A percentile compares a stretch with the other conserved stretches of the same genome.
phyloP scores from a whole-genome alignment of 2,113 vertebrate species.

The Lonchura striata region DNA sequence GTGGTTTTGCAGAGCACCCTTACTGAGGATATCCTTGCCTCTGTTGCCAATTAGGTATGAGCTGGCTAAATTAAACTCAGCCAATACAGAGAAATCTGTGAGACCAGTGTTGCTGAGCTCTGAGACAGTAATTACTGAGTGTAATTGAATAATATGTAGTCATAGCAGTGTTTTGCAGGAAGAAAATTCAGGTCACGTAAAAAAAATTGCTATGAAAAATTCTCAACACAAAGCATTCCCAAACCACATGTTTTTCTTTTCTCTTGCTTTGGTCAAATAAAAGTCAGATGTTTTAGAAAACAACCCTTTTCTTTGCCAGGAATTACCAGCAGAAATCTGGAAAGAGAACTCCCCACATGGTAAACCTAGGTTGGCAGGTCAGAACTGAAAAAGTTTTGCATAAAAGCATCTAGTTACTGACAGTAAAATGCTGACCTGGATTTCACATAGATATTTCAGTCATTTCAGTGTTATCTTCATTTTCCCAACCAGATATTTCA shows the following conservation, averaged over 20 bases:
- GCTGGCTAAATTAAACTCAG: neutral
- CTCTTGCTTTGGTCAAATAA: neutral
- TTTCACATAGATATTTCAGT: neutral
- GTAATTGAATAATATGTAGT: neutral
- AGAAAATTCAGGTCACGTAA: neutral
- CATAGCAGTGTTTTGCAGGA: neutral
- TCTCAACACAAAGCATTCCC: neutral
- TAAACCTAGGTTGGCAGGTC: neutral
- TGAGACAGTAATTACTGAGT: neutral
- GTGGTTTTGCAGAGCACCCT: neutral
- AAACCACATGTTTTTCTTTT: neutral
- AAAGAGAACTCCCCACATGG: neutral
- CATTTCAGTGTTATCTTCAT: neutral
- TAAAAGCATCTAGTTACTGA: neutral
- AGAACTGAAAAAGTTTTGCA: neutral
- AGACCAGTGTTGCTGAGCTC: neutral
- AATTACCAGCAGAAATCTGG: neutral
- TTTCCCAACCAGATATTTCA: neutral
- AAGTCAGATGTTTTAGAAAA: neutral
- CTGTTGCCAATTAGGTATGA: neutral
- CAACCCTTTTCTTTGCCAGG: neutral
- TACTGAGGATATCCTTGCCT: neutral
- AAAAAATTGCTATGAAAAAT: neutral
- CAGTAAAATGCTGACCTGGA: neutral
- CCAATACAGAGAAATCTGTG: accelerated